Conservation (phyloP, 1,140 invertebrate species). For the Drosophila pachea region DNA sequence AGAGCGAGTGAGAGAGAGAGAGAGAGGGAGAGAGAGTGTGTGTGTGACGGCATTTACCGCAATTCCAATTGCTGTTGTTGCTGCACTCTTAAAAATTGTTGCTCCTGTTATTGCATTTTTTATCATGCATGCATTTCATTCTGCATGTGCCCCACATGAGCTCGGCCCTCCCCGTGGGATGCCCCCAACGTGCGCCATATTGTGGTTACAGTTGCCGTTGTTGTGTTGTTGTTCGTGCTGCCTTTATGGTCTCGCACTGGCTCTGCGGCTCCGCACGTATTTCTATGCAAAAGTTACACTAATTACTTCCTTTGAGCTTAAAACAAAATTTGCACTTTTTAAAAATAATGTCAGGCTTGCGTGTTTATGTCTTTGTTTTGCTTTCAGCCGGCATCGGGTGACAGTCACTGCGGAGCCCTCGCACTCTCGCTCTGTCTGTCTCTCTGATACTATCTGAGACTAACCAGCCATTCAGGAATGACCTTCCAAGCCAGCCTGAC, state of each 20-base stretch:
- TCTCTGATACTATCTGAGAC: too few species aligned
- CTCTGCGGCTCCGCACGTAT: constrained; percentile 46
- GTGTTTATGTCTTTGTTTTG: constrained; percentile 79
- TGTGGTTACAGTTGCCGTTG: constrained; percentile 34
- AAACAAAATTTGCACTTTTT: constrained; percentile 79
- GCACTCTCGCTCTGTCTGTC: too few species aligned
- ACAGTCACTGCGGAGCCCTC: neutral
- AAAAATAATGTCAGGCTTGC: constrained; percentile 78
- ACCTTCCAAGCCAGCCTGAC: too few species aligned
- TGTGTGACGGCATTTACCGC: constrained; percentile 43
- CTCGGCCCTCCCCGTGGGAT: too few species aligned
- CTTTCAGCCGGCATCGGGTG: constrained; percentile 29
- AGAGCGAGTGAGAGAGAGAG: constrained; percentile 26
- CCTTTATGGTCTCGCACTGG: constrained; percentile 37
- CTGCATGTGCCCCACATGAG: too few species aligned
- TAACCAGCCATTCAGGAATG: too few species aligned
- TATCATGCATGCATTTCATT: constrained; percentile 49
- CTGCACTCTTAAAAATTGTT: constrained; percentile 72
- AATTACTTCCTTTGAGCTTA: constrained; percentile 78
- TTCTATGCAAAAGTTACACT: constrained; percentile 76
- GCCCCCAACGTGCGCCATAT: constrained; percentile 10
- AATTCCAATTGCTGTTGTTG: constrained; percentile 39
- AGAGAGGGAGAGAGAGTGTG: constrained; percentile 8
- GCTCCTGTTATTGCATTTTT: constrained; percentile 74
- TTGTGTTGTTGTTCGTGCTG: constrained; percentile 32